Base-by-base conservation (phyloP, 2,888 invertebrate species). In the Ichneumoninae sp. region DNA sequence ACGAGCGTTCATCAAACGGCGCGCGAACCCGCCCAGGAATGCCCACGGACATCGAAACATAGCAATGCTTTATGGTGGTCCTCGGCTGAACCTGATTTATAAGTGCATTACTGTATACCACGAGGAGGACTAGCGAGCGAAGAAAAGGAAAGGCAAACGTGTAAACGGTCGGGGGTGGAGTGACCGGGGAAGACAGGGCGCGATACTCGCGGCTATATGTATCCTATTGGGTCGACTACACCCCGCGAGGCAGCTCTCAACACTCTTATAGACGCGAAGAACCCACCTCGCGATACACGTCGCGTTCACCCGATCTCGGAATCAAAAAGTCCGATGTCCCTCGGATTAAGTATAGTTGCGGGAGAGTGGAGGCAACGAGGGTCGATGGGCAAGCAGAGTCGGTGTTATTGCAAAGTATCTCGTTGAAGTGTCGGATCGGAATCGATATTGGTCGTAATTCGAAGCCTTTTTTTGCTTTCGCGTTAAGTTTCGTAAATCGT, bases 21-120 rank as follows among this genome's bases (percentile, higher is more conserved):
- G 73, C 80, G 92, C 91, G 91, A 90, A 93, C 92, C 93, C 92
- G 91, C 92, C 91, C 92, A 92, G 92, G 93, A 93, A 93, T 93
- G 93, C 93, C 91, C 91, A 91, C 92, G 92, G 92, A 93, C 93
- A 93, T 93, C 93, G 93, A 93, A 93, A 93, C 93, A 93, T 93
- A 92, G 93, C 93, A 92, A 93, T 93, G 93, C 93, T 93, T 93
- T 93, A 93, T 93, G 93, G 93, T 93, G 93, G 93, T 93, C 93
- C 93, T 87, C 89, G 91, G 91, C 93, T 93, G 93, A 93, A 93
- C 93, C 92, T 93, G 93, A 93, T 93, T 93, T 93, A 93, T 93
- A 93, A 93, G 93, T 93, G 93, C 93, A 93, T 93, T 93, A 93
- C 93, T 89, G 90, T 90, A 91, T 89, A 90, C 89, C 90, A 87